Evolutionary conservation across 2,797 vertebrate species (phyloP), one percentile per base, ranked within the genome.

Genomic region (Otolemur crassicaudatus): DNA sequence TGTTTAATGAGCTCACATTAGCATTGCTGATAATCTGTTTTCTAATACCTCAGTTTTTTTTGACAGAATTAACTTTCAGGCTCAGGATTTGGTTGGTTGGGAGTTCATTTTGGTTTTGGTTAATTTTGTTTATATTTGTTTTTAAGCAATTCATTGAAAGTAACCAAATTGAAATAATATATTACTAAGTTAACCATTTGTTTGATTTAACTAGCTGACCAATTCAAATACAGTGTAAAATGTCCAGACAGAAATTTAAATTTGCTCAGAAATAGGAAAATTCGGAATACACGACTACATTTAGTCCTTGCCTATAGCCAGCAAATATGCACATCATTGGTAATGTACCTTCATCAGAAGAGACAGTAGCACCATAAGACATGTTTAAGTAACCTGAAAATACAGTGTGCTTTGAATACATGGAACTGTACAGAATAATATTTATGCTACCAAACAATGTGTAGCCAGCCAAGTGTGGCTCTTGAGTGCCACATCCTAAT

Each of bases 391-490:
- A 67, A 92, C 65, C 56, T 92, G 67, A 91, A 77, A 94, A 70
- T 65, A 49, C 6, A 31, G 17, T 12, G 29, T 65, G 2, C 61
- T 87, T 91, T 94, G 83, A 96, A 93, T 73, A 83, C 82, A 53
- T 92, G 89, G 83, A 82, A 73, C 91, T 84, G 46, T 56, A 81
- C 23, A 91, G 76, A 95, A 92, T 92, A 95, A 90, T 90, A 96
- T 94, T 95, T 96, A 93, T 85, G 83, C 80, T 93, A 63, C 87
- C 81, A 76, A 97, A 95, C 80, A 93, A 43, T 84, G 90, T 86
- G 58, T 84, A 96, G 73, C 80, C 84, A 97, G 94, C 34, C 34
- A 37, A 37, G 83, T 76, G 58, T 90, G 93, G 93, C 61, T 81
- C 90, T 82, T 46, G 49, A 91, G 70, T 63, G 25, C 43, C 75